Evolutionary conservation across 2,797 vertebrate genomes (phyloP), one percentile per base, ranked within the genome.

Genomic region (Forpus xanthops): DNA sequence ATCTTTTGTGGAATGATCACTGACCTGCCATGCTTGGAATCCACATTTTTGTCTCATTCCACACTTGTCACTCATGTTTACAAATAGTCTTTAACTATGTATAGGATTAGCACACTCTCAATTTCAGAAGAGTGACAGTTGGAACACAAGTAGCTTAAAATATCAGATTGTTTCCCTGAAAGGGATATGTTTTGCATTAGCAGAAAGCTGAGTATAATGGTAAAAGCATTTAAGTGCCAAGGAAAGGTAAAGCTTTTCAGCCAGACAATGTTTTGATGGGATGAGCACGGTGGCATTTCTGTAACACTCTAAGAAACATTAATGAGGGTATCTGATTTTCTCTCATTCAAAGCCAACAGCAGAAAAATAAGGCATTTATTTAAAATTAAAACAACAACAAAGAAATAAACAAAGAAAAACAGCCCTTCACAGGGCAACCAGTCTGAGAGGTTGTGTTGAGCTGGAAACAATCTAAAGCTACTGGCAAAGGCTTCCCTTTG

Each of bases 191-290:
- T 49, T 11, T 85, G 27, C 9, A 11, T 45, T 41, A 65, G 11
- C 27, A 88, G 53, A 55, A 76, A 58, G 15, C n/a, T 52, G 23
- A 1, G 1, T 65, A 18, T 30, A 71, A 55, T 17, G 13, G 20
- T 49, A 87, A 94, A 71, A 77, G 30, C 18, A 41, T 56, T 83
- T 52, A 50, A 18, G 37, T 72, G 27, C 31, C 33, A 65, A 15
- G 8, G 33, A 78, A 70, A 66, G 25, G 8, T 18, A 80, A 16
- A 56, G 8, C 5, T 78, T 84, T 15, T 39, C 35, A 58, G 27
- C 27, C 44, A 78, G 52, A 12, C 12, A 41, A 31, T 0, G 0
- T 68, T 74, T 84, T 68, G 13, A n/a, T 17, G 52, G 14, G 35
- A 71, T 65, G 15, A 28, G 12, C 4, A 7, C 25, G 28, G 13